Base-by-base conservation (phyloP, 1,140 invertebrate species). In the Drosophila ficusphila region DNA sequence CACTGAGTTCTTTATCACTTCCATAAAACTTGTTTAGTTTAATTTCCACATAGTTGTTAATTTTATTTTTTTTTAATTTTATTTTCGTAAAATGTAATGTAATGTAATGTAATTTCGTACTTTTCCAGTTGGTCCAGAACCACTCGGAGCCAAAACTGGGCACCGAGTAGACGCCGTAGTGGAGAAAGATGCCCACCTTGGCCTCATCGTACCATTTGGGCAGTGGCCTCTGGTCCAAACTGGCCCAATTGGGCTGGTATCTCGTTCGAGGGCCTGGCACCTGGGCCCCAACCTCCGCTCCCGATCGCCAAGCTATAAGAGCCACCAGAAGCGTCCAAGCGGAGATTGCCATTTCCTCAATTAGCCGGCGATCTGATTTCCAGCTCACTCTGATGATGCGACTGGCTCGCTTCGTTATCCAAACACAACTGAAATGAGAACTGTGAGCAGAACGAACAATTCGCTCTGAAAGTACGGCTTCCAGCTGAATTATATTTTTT, bases 121-220 rank as follows among this genome's bases (percentile, higher is more conserved):
- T 92, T 93, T 93, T 93, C 96, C 95, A 97, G 83, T 95, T 93
- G 2, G 91, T 93, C 96, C 96, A 98, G 91, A 97, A 98, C 97
- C 97, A 98, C 93, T 97, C 97, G 1, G 94, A 95, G 0, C 94
- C 94, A 91, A 95, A 96, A 70, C 96, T 95, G 0, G 97, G 97
- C 0, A 98, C 98, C 0, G 96, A 95, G 82, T 95, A 99, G 0
- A 99, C 95, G 2, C 98, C 97, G 96, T 97, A 99, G 79, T 99
- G 97, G 34, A 98, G 92, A 86, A 98, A 98, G 61, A 98, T 98
- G 12, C 97, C 97, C 70, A 99, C 93, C 92, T 98, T 98, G 0
- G 94, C 95, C 47, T 96, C 92, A 81, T 98, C 97, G 82, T 96
- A 99, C 98, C 97, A 99, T 7, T 76, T 12, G 0, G 98, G 98